A percentile compares a stretch with the other conserved stretches of the same genome.
Evolutionary conservation across 64 coral and sea anemone genomes (phyloP).

Genomic region (Orbicella faveolata): DNA sequence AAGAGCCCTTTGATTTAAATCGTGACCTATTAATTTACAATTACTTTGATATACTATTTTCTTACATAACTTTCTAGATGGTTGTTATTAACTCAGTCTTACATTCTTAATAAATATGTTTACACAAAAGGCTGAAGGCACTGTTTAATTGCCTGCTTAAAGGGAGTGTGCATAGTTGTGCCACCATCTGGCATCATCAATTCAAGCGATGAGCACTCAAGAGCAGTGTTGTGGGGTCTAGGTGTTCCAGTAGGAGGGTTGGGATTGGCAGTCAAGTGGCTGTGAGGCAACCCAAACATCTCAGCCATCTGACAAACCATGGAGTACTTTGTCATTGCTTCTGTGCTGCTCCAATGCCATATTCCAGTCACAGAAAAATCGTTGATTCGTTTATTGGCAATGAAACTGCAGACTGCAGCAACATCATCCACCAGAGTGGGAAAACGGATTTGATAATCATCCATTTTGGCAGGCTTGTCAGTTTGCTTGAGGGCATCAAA

Average conservation of each 20-base stretch:
- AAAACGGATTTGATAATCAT: constrained; percentile 79
- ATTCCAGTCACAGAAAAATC: constrained; percentile 50
- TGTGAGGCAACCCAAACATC: constrained; percentile 54
- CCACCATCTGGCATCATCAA: constrained; percentile 41
- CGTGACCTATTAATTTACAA: too few relatives aligned
- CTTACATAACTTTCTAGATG: too few relatives aligned
- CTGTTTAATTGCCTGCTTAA: constrained; percentile 73
- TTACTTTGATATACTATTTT: too few relatives aligned
- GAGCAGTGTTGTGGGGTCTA: constrained; percentile 73
- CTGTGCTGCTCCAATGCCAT: constrained; percentile 76
- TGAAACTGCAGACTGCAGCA: constrained; percentile 56
- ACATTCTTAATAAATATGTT: not conserved
- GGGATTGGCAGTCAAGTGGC: constrained; percentile 61
- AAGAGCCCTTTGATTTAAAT: too few relatives aligned
- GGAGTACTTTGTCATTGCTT: constrained; percentile 83
- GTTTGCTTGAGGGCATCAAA: constrained; percentile 69
- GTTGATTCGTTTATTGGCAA: constrained; percentile 35
- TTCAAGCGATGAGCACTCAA: constrained; percentile 49
- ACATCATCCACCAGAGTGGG: constrained; percentile 84
- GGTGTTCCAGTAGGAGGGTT: constrained; percentile 52
- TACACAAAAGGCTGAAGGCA: constrained; percentile 69
- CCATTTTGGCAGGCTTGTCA: constrained; percentile 50
- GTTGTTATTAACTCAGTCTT: too few relatives aligned
- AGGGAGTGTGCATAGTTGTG: constrained; percentile 37
- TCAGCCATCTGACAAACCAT: constrained; percentile 79